Base-by-base conservation (phyloP, 2,113 vertebrate species). In the Paradoxurus hermaphroditus region DNA sequence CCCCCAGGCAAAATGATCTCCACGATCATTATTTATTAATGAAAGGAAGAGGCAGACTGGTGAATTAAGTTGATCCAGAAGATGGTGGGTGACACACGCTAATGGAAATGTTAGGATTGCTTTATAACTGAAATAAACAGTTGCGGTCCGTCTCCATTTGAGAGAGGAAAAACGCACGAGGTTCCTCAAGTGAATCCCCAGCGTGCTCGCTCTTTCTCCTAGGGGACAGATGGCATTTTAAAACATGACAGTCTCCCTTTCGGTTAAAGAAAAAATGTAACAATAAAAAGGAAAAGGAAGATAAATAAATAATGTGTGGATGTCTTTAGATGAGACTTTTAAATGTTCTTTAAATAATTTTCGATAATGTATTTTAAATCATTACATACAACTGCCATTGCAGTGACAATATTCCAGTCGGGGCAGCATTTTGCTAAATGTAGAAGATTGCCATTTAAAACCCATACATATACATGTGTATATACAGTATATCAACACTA, bases 401-500 rank as follows among this genome's bases (percentile, higher is more conserved):
- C 98, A 98, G 97, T 97, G 97, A 97, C 96, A 97, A 92, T 97
- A 98, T 94, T 98, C 97, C 97, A 90, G 94, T 98, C 98, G 96
- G 98, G 98, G 98, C 94, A 98, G 98, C 98, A 98, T 98, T 98
- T 98, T 98, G 98, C 98, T 98, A 98, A 97, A 98, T 98, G 97
- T 97, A 97, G 98, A 98, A 98, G 98, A 92, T 91, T 98, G 97
- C 98, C 98, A 98, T 98, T 98, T 97, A 98, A 98, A 97, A 97
- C 97, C 98, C 27, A 15, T 96, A 98, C 98, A 98, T 99, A 98
- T 98, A 98, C 98, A 98, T 93, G 97, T 98, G 99, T 99, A 99
- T 99, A 98, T 98, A 98, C 97, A 98, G 96, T 90, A 98, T 98
- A 98, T 98, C 98, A 98, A 98, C 97, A 98, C 89, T 95, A 94